These are phyloP conservation scores for Limnephilus marmoratus DNA, from an alignment of 2,888 invertebrate genomes.

Conservation along the genomic window DNA sequence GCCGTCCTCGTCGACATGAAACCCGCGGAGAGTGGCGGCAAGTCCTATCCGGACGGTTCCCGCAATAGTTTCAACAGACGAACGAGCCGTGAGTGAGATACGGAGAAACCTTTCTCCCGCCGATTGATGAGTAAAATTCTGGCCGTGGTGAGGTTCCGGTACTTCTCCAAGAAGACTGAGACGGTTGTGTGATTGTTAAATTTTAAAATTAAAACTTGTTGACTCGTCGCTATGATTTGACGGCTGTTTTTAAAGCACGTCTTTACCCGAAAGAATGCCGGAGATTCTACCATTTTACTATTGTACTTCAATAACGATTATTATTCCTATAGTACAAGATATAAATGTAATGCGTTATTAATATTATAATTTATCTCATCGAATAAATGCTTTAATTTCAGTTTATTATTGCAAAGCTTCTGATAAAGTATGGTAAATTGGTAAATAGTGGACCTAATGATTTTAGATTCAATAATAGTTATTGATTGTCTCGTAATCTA, in stretches of 20 bases:
- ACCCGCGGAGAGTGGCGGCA: not conserved
- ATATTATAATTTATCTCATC: not conserved
- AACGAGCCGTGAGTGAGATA: constrained; percentile 58
- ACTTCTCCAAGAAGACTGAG: constrained; percentile 14
- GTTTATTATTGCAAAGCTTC: not conserved
- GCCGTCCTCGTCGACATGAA: constrained; percentile 40
- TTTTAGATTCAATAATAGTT: not conserved
- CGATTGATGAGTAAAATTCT: constrained; percentile 41
- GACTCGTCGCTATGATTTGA: not conserved
- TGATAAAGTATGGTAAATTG: not conserved
- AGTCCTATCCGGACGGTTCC: constrained; percentile 10
- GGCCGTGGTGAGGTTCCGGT: constrained; percentile 44
- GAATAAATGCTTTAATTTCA: not conserved
- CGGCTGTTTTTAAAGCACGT: not conserved
- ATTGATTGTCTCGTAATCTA: not conserved
- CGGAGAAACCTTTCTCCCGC: constrained; percentile 49
- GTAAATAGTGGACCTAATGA: not conserved
- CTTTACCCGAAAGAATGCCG: not conserved
- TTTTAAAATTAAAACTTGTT: constrained; percentile 4
- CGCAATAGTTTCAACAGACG: constrained; percentile 16
- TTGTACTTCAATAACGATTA: not conserved
- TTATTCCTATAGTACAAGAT: not conserved
- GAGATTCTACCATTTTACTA: not conserved
- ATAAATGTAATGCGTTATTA: not conserved
- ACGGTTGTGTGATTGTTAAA: not conserved